Conservation (phyloP, 1,140 invertebrate genomes). For the Trypoxylus dichotomus region DNA sequence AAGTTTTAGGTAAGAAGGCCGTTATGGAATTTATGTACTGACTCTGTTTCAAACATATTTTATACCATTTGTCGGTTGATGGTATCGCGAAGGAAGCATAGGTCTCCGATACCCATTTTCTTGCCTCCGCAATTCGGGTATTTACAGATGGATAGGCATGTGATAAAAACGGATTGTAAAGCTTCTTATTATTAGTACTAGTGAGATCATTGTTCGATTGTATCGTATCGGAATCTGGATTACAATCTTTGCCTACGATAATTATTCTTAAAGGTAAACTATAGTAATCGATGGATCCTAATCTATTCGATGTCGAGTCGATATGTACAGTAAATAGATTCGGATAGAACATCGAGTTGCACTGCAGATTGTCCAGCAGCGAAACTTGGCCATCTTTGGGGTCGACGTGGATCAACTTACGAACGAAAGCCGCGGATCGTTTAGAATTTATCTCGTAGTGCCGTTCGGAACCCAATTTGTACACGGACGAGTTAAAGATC, state of each 20-base stretch:
- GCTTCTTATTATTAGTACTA: slow-evolving; percentile 35
- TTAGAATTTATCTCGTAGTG: slow-evolving; percentile 76
- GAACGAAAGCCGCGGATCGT: slow-evolving; percentile 78
- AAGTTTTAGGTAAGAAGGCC: slow-evolving; percentile 73
- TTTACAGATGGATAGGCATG: slow-evolving; percentile 59
- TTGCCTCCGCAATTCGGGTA: slow-evolving; percentile 67
- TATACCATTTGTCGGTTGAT: slow-evolving; percentile 73
- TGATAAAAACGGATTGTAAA: slow-evolving; percentile 53
- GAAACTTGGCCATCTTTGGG: slow-evolving; percentile 73
- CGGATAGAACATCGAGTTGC: slow-evolving; percentile 79
- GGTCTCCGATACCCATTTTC: slow-evolving; percentile 81
- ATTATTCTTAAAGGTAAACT: slow-evolving; percentile 77
- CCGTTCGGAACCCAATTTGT: slow-evolving; percentile 70
- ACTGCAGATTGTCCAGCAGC: slow-evolving; percentile 71
- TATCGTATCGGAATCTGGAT: slow-evolving; percentile 49
- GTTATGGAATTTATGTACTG: slow-evolving; percentile 77
- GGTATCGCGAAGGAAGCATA: slow-evolving; percentile 82
- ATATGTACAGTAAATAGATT: slow-evolving; percentile 84
- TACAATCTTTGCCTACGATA: slow-evolving; percentile 73
- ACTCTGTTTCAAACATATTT: slow-evolving; percentile 75
- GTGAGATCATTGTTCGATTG: slow-evolving; percentile 26
- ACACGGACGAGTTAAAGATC: slow-evolving; percentile 81
- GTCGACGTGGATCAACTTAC: slow-evolving; percentile 74
- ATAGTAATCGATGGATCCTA: slow-evolving; percentile 80
- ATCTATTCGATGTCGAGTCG: slow-evolving; percentile 77